Percentiles rank a stretch among this genome's conserved stretches.
phyloP scores from a whole-genome alignment of 2,113 vertebrate genomes.

The Pygoscelis adeliae region DNA sequence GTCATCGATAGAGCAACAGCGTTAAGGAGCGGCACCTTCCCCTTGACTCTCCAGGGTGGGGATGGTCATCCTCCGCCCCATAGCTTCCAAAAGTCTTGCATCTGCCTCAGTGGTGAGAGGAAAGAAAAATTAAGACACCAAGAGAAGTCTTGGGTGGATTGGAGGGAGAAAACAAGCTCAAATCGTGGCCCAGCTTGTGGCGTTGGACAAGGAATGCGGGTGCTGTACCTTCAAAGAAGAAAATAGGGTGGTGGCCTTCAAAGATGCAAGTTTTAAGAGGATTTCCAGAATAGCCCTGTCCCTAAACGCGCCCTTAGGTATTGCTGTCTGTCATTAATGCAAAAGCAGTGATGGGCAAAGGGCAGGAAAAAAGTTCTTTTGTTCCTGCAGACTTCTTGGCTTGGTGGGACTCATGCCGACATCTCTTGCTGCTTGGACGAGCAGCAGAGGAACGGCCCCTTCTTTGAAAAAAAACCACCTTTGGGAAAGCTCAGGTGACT shows the following conservation, averaged over 20 bases:
- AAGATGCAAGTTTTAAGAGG: background rate
- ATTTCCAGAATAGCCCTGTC: background rate
- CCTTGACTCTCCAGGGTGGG: no score
- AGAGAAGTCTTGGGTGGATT: background rate
- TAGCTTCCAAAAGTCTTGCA: background rate
- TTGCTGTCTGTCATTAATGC: background rate
- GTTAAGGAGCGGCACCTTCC: background rate
- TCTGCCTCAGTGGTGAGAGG: background rate
- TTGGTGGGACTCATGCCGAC: background rate
- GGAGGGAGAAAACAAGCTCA: background rate
- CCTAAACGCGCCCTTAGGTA: fast-evolving
- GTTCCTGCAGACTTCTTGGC: background rate
- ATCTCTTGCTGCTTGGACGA: background rate
- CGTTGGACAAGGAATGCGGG: background rate
- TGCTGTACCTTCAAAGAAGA: background rate
- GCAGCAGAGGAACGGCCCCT: no score
- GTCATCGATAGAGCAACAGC: background rate
- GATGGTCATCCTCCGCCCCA: background rate
- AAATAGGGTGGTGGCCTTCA: no score
- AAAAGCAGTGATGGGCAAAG: background rate
- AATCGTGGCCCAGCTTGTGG: background rate
- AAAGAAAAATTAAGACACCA: background rate
- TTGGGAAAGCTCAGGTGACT: background rate
- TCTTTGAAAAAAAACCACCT: background rate
- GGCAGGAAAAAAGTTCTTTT: no score